Conservation (phyloP, 1,140 invertebrate species). For the Neelides sp. region DNA sequence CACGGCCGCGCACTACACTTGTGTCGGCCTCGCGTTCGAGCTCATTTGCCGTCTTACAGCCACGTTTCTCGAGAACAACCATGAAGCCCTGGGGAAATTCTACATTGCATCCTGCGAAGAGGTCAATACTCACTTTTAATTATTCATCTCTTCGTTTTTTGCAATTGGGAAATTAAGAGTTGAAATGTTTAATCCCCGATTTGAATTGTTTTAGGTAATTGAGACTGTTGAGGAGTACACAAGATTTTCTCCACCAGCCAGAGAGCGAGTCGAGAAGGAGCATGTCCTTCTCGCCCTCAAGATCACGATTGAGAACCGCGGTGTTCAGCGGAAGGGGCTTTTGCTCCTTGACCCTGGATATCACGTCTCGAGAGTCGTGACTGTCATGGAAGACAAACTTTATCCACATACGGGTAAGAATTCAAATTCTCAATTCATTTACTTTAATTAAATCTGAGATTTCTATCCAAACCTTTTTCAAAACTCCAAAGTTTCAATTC, state of each 20-base stretch:
- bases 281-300: slow-evolving; percentile 71
- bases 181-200: slow-evolving; percentile 3
- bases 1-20: slow-evolving; percentile 62
- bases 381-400: slow-evolving; percentile 67
- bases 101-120: slow-evolving; percentile 79
- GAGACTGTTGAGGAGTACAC: slow-evolving; percentile 38
- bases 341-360: slow-evolving; percentile 79
- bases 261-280: slow-evolving; percentile 55
- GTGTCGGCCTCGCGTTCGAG: slow-evolving; percentile 72
- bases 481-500: no score
- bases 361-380: slow-evolving; percentile 68
- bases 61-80: slow-evolving; percentile 15
- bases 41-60: slow-evolving; percentile 44
- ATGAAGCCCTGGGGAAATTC: slow-evolving; percentile 39
- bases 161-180: not conserved
- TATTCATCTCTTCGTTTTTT: not conserved
- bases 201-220: slow-evolving; percentile 26
- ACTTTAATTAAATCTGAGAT: no score
- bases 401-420: slow-evolving; percentile 67
- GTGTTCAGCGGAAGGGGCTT: slow-evolving; percentile 46
- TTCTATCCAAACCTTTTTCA: no score
- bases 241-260: slow-evolving; percentile 32
- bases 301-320: slow-evolving; percentile 45
- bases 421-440: not conserved
- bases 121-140: slow-evolving; percentile 34